These are phyloP conservation scores for Eupithecia subumbrata DNA, from an alignment of 2,888 invertebrate genomes.

Conservation along the genomic window DNA sequence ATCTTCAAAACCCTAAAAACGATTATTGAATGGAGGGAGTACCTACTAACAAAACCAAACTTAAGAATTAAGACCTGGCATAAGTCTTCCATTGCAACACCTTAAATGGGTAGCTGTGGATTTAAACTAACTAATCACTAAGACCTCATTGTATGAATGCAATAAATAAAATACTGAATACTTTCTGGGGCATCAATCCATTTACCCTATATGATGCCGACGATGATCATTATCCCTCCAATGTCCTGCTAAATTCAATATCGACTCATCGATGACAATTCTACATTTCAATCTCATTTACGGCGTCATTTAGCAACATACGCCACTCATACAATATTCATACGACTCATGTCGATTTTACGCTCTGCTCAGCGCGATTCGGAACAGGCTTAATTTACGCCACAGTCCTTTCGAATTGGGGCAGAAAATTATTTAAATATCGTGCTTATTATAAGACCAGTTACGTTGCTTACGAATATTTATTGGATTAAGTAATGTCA, in stretches of 20 bases:
- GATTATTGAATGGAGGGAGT: too few species aligned
- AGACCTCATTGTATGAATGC: too few species aligned
- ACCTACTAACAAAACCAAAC: too few species aligned
- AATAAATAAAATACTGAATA: too few species aligned
- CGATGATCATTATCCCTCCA: neutral
- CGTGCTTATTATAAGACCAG: neutral
- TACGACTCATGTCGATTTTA: constrained; percentile 26
- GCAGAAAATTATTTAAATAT: constrained; percentile 11
- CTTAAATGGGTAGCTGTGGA: too few species aligned
- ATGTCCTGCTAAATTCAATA: neutral
- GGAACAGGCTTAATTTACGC: constrained; percentile 14
- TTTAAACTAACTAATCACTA: too few species aligned
- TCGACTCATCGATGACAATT: constrained; percentile 7
- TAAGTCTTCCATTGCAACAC: too few species aligned
- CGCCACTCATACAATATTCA: constrained; percentile 32
- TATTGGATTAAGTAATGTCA: too few species aligned
- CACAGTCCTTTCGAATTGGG: constrained; percentile 10
- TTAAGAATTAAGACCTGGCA: too few species aligned
- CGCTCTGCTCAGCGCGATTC: constrained; percentile 14
- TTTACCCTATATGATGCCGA: too few species aligned
- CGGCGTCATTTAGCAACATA: constrained; percentile 8
- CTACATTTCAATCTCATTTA: constrained; percentile 7
- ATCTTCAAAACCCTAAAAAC: too few species aligned
- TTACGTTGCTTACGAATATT: neutral
- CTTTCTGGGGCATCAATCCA: too few species aligned